Evolutionary conservation across 2,113 vertebrate species (phyloP).

Genomic region (Galeopterus variegatus): DNA sequence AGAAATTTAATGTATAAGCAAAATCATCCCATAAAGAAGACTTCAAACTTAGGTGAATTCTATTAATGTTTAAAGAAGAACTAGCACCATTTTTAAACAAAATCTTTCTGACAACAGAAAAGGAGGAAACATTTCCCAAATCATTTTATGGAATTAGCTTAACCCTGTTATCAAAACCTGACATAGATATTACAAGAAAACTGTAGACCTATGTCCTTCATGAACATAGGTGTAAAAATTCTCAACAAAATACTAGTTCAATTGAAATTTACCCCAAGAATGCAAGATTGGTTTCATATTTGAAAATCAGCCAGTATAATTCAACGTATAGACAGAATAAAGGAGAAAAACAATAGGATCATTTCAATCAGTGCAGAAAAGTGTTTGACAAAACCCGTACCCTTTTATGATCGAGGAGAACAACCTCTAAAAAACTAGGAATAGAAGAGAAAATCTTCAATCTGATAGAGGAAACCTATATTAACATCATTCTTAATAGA

Average conservation of each 20-base stretch:
- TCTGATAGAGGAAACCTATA: not conserved
- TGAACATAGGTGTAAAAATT: not conserved
- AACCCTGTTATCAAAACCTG: constrained; percentile 17
- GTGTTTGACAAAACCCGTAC: not conserved
- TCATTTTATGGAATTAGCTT: not conserved
- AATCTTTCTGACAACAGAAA: not conserved
- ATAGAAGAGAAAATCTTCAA: not conserved
- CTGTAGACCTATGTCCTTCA: not conserved
- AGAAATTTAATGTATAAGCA: too few species aligned
- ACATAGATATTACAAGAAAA: not conserved
- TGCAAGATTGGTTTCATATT: constrained; percentile 6
- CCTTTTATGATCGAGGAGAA: not conserved
- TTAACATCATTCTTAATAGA: not conserved
- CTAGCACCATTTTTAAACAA: constrained; percentile 29
- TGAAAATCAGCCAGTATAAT: constrained; percentile 48
- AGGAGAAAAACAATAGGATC: not conserved
- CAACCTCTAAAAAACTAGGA: not conserved
- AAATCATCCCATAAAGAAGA: too few species aligned
- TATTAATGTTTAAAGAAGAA: not conserved
- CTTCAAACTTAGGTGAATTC: too few species aligned
- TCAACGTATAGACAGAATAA: constrained; percentile 24
- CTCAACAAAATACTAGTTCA: constrained; percentile 10
- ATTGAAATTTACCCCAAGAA: not conserved
- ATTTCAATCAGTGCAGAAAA: not conserved
- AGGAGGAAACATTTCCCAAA: constrained; percentile 16